phyloP scores from a whole-genome alignment of 2,888 invertebrate species.

The Ectropis crepuscularia region DNA sequence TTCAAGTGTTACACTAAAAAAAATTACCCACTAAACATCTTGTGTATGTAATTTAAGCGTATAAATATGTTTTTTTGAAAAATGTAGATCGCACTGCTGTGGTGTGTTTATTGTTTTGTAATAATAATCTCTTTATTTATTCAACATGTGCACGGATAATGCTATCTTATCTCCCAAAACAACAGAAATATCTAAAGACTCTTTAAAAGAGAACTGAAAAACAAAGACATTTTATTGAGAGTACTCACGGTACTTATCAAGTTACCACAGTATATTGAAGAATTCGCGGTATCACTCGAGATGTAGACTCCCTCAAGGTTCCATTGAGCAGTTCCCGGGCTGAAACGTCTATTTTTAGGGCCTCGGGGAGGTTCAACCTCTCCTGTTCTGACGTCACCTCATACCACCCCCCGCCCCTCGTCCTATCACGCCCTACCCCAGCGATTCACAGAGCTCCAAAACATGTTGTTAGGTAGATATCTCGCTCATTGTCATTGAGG shows the following conservation, averaged over 20 bases:
- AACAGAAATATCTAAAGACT: not conserved
- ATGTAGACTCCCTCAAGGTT: constrained; percentile 49
- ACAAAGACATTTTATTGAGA: not conserved
- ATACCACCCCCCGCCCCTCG: constrained; percentile 46
- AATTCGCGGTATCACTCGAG: constrained; percentile 28
- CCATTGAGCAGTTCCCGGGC: constrained; percentile 79
- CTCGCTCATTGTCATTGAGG: constrained; percentile 53
- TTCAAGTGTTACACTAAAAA: too few species aligned
- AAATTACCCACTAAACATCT: too few species aligned
- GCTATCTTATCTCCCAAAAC: constrained; percentile 14
- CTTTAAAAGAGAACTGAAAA: not conserved
- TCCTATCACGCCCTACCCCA: constrained; percentile 46
- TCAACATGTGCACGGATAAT: constrained; percentile 4
- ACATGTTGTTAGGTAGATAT: constrained; percentile 56
- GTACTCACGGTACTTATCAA: not conserved
- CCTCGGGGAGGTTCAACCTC: constrained; percentile 52
- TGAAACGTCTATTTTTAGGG: constrained; percentile 78
- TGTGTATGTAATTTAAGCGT: too few species aligned
- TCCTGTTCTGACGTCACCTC: constrained; percentile 60
- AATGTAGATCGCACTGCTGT: not conserved
- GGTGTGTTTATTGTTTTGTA: constrained; percentile 10
- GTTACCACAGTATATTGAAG: not conserved
- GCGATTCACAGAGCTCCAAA: constrained; percentile 56
- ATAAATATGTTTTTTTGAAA: too few species aligned
- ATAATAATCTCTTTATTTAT: constrained; percentile 8